Evolutionary conservation across 2,888 invertebrate species (phyloP).

Genomic region (Melinopterus prodromus): DNA sequence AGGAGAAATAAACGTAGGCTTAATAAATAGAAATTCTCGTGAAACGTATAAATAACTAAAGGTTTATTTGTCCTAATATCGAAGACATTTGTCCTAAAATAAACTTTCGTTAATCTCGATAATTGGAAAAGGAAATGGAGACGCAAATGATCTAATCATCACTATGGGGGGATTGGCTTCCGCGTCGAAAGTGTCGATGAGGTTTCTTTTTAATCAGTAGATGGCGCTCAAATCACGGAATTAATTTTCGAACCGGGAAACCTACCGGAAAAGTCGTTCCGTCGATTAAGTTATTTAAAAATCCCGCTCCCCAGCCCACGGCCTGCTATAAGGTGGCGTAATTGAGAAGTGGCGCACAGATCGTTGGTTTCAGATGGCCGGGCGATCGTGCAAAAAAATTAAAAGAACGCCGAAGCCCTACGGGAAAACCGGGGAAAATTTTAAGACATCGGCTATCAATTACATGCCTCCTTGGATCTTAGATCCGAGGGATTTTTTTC

Average conservation of each 20-base stretch:
- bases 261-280: neutral
- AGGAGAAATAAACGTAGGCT: neutral
- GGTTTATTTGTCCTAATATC: neutral
- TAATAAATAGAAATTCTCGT: neutral
- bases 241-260: neutral
- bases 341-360: neutral
- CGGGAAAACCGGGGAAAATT: slow-evolving; percentile 6
- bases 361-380: neutral
- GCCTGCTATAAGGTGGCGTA: neutral
- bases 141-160: neutral
- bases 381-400: neutral
- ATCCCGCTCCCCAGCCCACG: neutral
- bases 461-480: slow-evolving; percentile 17
- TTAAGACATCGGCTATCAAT: slow-evolving; percentile 23
- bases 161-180: neutral
- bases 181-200: neutral
- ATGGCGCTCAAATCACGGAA: neutral
- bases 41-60: neutral
- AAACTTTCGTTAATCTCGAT: neutral
- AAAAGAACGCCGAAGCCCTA: neutral
- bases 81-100: neutral
- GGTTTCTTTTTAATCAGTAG: neutral
- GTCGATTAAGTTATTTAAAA: slow-evolving; percentile 4
- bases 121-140: neutral
- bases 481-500: slow-evolving; percentile 6